phyloP scores from a whole-genome alignment of 2,888 invertebrate species.

The Athrips mouffetella region DNA sequence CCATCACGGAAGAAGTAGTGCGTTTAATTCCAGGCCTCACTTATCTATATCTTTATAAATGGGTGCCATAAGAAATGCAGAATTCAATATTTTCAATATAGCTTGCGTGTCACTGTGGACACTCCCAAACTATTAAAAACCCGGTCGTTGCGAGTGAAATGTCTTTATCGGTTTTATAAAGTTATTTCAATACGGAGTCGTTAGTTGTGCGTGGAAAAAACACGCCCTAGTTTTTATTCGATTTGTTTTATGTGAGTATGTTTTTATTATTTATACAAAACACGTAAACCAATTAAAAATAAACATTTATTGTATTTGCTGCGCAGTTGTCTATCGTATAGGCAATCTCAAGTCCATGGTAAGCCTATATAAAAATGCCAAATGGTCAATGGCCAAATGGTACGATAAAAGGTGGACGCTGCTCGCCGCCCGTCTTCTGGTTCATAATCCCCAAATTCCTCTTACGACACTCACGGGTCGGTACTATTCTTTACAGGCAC shows the following conservation, averaged over 20 bases:
- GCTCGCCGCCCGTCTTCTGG: too few relatives aligned
- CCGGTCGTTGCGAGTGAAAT: conserved; percentile 2
- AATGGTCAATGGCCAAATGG: too few relatives aligned
- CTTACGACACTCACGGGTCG: too few relatives aligned
- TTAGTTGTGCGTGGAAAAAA: conserved; percentile 3
- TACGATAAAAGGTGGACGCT: too few relatives aligned
- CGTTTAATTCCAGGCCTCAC: conserved; percentile 9
- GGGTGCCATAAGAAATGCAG: conserved; percentile 19
- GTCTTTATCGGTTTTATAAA: conserved; percentile 8
- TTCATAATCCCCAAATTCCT: too few relatives aligned
- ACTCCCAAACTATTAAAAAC: conserved; percentile 20
- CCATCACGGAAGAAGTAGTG: conserved; percentile 9
- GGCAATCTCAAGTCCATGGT: too few relatives aligned
- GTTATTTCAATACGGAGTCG: conserved; percentile 7
- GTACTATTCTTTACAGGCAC: too few relatives aligned
- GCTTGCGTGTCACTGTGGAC: conserved; percentile 21
- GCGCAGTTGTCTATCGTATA: too few relatives aligned
- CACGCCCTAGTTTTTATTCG: conserved; percentile 5
- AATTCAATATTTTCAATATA: conserved; percentile 23
- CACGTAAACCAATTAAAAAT: background rate
- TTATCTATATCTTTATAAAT: conserved; percentile 27
- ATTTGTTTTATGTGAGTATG: conserved; percentile 1
- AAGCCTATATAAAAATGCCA: too few relatives aligned
- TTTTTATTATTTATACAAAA: conserved; percentile 1
- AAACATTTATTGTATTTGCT: too few relatives aligned